phyloP scores from a whole-genome alignment of 1,140 invertebrate genomes.

The Drosophila nannoptera region DNA sequence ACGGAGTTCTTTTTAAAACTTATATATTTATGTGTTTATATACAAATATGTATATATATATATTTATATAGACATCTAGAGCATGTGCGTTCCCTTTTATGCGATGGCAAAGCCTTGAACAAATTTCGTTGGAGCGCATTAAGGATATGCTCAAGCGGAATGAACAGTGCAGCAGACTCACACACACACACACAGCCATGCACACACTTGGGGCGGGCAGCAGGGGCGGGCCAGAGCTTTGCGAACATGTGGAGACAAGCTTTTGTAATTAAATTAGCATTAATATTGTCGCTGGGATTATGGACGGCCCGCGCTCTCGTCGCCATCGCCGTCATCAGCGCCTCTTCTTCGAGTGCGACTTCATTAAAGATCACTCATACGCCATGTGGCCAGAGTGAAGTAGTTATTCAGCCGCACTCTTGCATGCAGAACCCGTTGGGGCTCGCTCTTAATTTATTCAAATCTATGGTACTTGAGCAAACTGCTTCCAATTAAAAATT shows the following conservation, averaged over 20 bases:
- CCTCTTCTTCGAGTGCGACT: constrained; percentile 31
- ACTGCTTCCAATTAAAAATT: no score
- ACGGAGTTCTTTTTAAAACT: background rate
- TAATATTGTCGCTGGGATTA: constrained; percentile 54
- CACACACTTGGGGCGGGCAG: background rate
- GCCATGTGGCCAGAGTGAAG: constrained; percentile 29
- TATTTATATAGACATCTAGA: background rate
- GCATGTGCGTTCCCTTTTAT: constrained; percentile 6
- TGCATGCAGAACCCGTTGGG: no score
- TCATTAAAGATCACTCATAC: constrained; percentile 65
- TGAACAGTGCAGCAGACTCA: background rate
- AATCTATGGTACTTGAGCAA: no score
- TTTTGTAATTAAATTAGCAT: constrained; percentile 69
- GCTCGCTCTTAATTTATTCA: no score
- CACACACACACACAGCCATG: constrained; percentile 14
- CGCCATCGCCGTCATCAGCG: constrained; percentile 17
- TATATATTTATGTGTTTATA: background rate
- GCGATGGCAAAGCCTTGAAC: constrained; percentile 18
- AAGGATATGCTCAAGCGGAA: constrained; percentile 20
- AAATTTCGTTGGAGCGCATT: constrained; percentile 22
- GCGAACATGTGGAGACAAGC: constrained; percentile 49
- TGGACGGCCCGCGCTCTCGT: constrained; percentile 24
- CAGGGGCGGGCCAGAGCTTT: background rate
- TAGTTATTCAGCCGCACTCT: background rate
- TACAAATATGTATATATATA: background rate